phyloP scores from a whole-genome alignment of 2,888 invertebrate genomes.

The Azorinus chamasolen region DNA sequence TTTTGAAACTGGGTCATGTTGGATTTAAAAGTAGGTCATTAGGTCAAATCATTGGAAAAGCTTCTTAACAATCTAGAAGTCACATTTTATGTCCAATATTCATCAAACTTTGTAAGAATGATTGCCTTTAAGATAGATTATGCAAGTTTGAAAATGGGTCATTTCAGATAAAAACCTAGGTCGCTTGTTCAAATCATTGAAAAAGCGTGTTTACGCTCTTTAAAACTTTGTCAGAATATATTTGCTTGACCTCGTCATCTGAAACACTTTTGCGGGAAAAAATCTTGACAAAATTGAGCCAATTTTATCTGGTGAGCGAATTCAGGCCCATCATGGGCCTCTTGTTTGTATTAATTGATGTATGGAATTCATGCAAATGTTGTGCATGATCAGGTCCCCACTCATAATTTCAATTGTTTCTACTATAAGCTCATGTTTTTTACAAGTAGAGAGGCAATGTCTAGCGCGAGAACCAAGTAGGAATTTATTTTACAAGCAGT shows the following conservation, averaged over 20 bases:
- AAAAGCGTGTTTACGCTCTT: no score
- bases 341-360: constrained; percentile 5
- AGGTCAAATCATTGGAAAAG: constrained; percentile 8
- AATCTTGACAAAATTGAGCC: no score
- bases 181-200: no score
- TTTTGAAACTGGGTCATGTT: constrained; percentile 2
- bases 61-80: constrained; percentile 9
- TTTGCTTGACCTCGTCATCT: no score
- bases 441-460: constrained; percentile 9
- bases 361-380: constrained; percentile 9
- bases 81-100: constrained; percentile 3
- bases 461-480: constrained; percentile 9
- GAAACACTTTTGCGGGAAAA: no score
- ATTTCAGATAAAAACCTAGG: background rate
- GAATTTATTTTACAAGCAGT: constrained; percentile 9
- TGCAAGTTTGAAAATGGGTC: constrained; percentile 10
- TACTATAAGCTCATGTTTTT: constrained; percentile 9
- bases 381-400: constrained; percentile 6
- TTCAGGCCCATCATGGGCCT: no score
- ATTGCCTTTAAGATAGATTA: background rate
- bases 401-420: constrained; percentile 7
- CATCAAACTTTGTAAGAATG: constrained; percentile 11
- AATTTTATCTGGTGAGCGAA: no score
- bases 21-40: constrained; percentile 13
- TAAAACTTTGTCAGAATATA: no score